phyloP scores from a whole-genome alignment of 2,113 vertebrate genomes.

The Ascaphus truei region DNA sequence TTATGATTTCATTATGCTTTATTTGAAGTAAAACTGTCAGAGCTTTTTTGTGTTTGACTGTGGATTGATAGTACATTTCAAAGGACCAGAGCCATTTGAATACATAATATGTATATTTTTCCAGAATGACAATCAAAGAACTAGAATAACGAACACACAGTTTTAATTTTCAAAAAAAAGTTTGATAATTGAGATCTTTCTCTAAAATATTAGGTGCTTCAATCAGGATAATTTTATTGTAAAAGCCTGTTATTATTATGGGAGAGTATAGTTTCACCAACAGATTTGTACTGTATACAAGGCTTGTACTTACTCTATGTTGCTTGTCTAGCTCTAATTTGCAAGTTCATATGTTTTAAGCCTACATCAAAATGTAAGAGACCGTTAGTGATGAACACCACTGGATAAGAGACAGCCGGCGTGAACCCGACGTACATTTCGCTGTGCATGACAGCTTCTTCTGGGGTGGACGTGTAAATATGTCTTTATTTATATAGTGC shows the following conservation, averaged over 20 bases:
- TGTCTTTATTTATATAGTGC: too few relatives aligned
- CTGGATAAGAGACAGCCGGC: too few relatives aligned
- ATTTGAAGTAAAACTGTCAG: constrained; percentile 8
- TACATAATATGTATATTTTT: background rate
- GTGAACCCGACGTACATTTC: too few relatives aligned
- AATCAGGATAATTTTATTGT: background rate
- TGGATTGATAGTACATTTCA: background rate
- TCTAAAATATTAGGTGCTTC: too few relatives aligned
- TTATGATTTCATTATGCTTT: constrained; percentile 3
- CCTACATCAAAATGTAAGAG: too few relatives aligned
- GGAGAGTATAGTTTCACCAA: background rate
- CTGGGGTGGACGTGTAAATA: too few relatives aligned
- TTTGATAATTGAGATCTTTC: background rate
- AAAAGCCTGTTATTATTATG: background rate
- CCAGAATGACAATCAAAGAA: background rate
- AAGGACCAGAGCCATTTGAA: too few relatives aligned
- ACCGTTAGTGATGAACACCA: too few relatives aligned
- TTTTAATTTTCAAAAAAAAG: background rate
- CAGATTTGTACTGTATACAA: background rate
- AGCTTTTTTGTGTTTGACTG: too few relatives aligned
- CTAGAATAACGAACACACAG: background rate
- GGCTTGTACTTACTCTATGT: background rate
- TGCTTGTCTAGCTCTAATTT: background rate
- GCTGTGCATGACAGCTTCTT: too few relatives aligned
- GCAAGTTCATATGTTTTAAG: too few relatives aligned